phyloP scores from a whole-genome alignment of 2,888 invertebrate genomes.

The Xylocampa areola region DNA sequence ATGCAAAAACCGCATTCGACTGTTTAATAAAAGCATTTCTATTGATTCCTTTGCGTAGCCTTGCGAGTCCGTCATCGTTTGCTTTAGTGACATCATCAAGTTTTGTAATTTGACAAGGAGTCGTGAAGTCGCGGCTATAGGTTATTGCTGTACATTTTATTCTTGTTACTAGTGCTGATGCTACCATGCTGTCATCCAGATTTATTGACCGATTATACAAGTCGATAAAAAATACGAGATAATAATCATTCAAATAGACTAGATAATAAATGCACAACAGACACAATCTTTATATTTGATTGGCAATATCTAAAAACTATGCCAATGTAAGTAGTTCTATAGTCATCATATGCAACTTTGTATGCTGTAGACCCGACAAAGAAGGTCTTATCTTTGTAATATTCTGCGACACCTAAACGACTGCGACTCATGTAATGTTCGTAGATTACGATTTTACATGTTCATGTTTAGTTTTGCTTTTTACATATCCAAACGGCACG shows the following conservation, averaged over 20 bases:
- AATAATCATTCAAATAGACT: background rate
- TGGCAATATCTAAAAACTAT: background rate
- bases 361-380: constrained; percentile 3
- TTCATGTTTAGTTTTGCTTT: constrained; percentile 14
- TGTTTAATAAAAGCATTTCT: constrained; percentile 58
- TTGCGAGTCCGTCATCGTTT: constrained; percentile 70
- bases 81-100: constrained; percentile 75
- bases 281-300: too few relatives aligned
- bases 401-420: constrained; percentile 1
- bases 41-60: constrained; percentile 65
- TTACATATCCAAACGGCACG: constrained; percentile 11
- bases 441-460: constrained; percentile 11
- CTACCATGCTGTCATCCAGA: constrained; percentile 50
- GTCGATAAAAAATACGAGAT: constrained; percentile 36
- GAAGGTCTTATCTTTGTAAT: constrained; percentile 6
- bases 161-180: constrained; percentile 47
- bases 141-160: constrained; percentile 55
- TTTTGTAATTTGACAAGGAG: constrained; percentile 60
- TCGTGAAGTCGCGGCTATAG: constrained; percentile 63
- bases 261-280: too few relatives aligned
- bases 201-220: constrained; percentile 31
- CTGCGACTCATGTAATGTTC: background rate
- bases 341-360: constrained; percentile 10
- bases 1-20: constrained; percentile 61
- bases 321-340: background rate